Percentiles rank a stretch among this genome's conserved stretches.
Evolutionary conservation across 2,113 vertebrate species (phyloP).

Genomic region (Chinchilla lanigera): DNA sequence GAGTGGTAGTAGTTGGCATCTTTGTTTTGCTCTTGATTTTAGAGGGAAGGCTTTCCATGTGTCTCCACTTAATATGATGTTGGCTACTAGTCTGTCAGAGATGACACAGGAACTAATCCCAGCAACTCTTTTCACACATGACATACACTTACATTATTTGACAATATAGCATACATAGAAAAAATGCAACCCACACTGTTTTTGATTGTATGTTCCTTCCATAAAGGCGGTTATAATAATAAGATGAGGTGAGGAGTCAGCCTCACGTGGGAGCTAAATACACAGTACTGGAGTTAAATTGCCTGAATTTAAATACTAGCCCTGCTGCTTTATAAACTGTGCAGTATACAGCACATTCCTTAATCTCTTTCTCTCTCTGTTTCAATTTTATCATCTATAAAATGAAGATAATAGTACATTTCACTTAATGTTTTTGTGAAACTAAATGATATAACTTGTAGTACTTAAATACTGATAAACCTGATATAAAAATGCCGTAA

Average conservation of each 20-base stretch:
- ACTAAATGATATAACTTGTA: background rate
- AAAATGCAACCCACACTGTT: constrained; percentile 50
- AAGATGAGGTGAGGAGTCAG: background rate
- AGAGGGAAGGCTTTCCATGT: background rate
- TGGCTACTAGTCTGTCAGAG: background rate
- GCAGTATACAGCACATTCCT: background rate
- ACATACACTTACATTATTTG: constrained; percentile 61
- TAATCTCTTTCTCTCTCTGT: background rate
- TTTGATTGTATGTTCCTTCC: constrained; percentile 40
- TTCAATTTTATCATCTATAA: constrained; percentile 26
- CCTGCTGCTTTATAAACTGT: constrained; percentile 1
- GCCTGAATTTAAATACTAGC: background rate
- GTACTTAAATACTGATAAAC: constrained; percentile 5
- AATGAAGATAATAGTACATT: background rate
- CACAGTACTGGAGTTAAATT: background rate
- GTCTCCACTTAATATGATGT: background rate
- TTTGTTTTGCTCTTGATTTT: background rate
- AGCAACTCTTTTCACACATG: constrained; percentile 46
- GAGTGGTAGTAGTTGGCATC: background rate
- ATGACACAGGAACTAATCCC: background rate
- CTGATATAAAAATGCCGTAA: background rate
- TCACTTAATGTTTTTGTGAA: background rate
- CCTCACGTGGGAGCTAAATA: background rate
- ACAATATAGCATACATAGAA: constrained; percentile 35
- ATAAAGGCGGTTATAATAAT: background rate